These are phyloP conservation scores for Limonius californicus DNA, from an alignment of 1,140 invertebrate species.

Conservation along the genomic window DNA sequence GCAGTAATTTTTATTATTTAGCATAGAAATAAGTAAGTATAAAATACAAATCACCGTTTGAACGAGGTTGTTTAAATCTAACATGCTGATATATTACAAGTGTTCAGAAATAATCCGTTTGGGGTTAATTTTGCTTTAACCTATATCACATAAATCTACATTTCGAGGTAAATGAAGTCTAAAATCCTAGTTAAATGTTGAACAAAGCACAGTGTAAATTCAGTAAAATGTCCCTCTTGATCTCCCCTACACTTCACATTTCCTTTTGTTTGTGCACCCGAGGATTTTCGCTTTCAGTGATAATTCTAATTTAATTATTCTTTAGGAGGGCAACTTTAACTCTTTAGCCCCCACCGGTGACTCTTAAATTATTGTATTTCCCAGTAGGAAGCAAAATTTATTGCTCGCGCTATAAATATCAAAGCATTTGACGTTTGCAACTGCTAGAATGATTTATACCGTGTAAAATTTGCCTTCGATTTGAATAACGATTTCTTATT, in stretches of 20 bases:
- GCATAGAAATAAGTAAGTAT: too few species aligned
- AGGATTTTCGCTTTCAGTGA: neutral
- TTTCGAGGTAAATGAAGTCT: too few species aligned
- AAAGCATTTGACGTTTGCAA: neutral
- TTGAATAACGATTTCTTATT: neutral
- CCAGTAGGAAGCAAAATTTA: neutral
- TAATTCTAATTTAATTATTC: slow-evolving; percentile 12
- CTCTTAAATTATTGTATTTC: neutral
- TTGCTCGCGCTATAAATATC: neutral
- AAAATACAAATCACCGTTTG: too few species aligned
- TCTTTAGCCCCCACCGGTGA: neutral
- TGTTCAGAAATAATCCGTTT: too few species aligned
- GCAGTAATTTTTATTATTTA: too few species aligned
- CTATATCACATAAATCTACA: too few species aligned
- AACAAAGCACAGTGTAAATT: neutral
- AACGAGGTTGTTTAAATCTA: too few species aligned
- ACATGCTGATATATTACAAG: too few species aligned
- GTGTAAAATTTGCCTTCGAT: neutral
- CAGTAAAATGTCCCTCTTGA: neutral
- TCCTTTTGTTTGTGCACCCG: neutral
- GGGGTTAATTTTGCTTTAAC: too few species aligned
- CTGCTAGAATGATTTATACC: neutral
- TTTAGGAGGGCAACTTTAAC: slow-evolving; percentile 2
- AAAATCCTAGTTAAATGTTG: neutral
- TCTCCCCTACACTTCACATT: neutral